Evolutionary conservation across 2,888 invertebrate genomes (phyloP).

Genomic region (Dendrolimus pini): DNA sequence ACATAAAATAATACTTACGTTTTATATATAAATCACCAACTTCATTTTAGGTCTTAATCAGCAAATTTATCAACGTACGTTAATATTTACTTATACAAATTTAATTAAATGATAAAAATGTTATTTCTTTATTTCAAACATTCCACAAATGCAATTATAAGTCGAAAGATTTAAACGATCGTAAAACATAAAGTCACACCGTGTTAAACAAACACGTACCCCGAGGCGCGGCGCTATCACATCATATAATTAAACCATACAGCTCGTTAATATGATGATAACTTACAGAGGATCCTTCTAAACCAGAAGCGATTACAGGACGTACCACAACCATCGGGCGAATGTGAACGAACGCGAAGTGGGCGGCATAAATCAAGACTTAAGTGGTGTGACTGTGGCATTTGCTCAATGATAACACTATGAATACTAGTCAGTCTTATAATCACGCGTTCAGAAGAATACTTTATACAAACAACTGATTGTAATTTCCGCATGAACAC

Average conservation of each 20-base stretch:
- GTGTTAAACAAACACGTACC: background rate
- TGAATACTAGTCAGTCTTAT: background rate
- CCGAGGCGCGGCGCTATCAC: background rate
- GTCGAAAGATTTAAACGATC: background rate
- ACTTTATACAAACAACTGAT: no score
- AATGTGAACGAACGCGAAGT: slow-evolving; percentile 34
- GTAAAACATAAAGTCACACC: background rate
- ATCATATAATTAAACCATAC: slow-evolving; percentile 27
- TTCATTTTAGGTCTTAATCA: no score
- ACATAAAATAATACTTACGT: no score
- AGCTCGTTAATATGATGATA: slow-evolving; percentile 34
- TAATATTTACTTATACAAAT: background rate
- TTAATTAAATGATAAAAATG: background rate
- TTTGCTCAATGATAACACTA: slow-evolving; percentile 33
- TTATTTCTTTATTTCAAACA: background rate
- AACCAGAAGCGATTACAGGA: slow-evolving; percentile 28
- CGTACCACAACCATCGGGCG: slow-evolving; percentile 13
- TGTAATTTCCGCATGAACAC: no score
- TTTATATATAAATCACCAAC: no score
- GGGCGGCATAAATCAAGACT: slow-evolving; percentile 48
- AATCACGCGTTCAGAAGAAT: no score
- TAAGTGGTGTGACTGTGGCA: slow-evolving; percentile 32
- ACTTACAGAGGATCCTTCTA: slow-evolving; percentile 32
- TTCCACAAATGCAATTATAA: background rate
- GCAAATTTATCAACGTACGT: no score